phyloP scores from a whole-genome alignment of 2,113 vertebrate species.

The Myocastor coypus region DNA sequence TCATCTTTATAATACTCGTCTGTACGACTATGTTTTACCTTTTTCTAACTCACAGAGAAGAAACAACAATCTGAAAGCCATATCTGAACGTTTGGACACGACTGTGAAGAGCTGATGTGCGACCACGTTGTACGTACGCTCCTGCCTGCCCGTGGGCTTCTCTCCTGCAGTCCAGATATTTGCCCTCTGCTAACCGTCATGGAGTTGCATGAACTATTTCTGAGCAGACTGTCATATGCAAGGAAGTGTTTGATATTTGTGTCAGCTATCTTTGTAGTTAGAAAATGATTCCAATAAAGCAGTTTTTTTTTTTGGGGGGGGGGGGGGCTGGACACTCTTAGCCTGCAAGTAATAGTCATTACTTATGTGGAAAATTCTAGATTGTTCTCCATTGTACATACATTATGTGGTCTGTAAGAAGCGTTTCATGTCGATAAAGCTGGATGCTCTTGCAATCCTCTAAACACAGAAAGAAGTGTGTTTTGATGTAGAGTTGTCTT shows the following conservation, averaged over 20 bases:
- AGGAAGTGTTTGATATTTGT: conserved; percentile 65
- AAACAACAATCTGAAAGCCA: conserved; percentile 83
- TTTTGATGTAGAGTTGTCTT: conserved; percentile 48
- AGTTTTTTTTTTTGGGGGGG: conserved; percentile 70
- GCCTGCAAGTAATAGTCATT: conserved; percentile 79
- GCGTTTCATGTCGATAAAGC: conserved; percentile 57
- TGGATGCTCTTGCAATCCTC: background rate
- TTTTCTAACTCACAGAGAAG: conserved; percentile 56
- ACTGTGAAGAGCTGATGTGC: conserved; percentile 82
- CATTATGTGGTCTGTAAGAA: background rate
- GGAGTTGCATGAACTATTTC: conserved; percentile 84
- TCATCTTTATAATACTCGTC: conserved; percentile 88
- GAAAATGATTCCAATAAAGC: conserved; percentile 87
- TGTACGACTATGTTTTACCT: conserved; percentile 89
- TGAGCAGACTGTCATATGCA: conserved; percentile 73
- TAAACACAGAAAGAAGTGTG: conserved; percentile 15
- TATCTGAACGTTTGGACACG: conserved; percentile 87
- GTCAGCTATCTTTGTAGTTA: conserved; percentile 85
- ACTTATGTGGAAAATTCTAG: background rate
- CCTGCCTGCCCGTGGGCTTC: conserved; percentile 53
- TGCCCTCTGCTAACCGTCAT: conserved; percentile 74
- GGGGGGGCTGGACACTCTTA: conserved; percentile 65
- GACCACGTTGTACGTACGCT: conserved; percentile 65
- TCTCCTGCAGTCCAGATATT: conserved; percentile 73
- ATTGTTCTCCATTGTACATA: background rate